These are phyloP conservation scores for Gila orcuttii DNA, from an alignment of 2,113 vertebrate species.

Conservation along the genomic window DNA sequence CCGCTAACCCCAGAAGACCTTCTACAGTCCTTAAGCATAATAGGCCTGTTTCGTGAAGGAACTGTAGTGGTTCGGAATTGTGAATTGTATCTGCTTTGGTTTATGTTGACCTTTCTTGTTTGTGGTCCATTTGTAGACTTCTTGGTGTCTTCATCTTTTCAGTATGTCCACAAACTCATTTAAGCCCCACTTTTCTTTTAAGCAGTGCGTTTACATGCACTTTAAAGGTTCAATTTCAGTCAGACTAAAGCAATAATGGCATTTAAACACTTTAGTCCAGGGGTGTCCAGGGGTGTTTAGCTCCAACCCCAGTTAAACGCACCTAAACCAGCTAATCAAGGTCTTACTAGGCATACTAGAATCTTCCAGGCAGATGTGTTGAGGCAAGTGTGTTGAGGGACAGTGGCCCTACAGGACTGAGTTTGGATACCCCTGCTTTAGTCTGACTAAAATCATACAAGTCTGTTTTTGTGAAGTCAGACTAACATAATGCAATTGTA, in stretches of 20 bases:
- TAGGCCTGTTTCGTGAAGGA: not conserved
- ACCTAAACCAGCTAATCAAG: too few relatives aligned
- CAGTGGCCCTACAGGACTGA: too few relatives aligned
- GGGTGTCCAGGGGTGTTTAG: too few relatives aligned
- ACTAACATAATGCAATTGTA: not conserved
- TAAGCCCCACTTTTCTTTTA: not conserved
- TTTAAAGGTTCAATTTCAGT: not conserved
- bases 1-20: conserved; percentile 22
- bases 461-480: not conserved
- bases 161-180: not conserved
- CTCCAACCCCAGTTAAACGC: too few relatives aligned
- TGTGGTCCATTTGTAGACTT: not conserved
- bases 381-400: too few relatives aligned
- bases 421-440: not conserved
- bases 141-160: not conserved
- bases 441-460: not conserved
- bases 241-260: not conserved
- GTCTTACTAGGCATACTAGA: too few relatives aligned
- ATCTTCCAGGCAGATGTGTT: too few relatives aligned
- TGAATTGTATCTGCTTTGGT: not conserved
- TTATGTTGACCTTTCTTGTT: not conserved
- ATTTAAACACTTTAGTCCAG: not conserved
- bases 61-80: not conserved
- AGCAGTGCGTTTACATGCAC: not conserved
- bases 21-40: not conserved